A percentile compares a stretch with the other conserved stretches of the same genome.
Conservation (phyloP, 2,888 invertebrate species). For the Ganaspis brasiliensis region DNA sequence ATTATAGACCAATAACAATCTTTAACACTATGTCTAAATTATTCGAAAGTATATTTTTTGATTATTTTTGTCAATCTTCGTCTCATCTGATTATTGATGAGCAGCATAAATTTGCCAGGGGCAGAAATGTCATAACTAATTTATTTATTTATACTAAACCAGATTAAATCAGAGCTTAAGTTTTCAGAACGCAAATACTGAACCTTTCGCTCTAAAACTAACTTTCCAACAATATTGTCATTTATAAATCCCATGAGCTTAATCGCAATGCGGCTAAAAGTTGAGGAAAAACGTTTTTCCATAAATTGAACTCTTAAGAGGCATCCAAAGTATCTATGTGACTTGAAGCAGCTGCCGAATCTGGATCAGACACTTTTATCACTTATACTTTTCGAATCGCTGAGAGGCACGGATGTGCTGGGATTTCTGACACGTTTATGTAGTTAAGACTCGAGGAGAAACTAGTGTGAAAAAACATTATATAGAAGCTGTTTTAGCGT, state of each 20-base stretch:
- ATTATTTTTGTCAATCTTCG: no score
- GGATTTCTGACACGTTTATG: neutral
- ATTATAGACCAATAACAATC: no score
- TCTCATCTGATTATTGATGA: no score
- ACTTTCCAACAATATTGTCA: neutral
- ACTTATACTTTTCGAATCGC: constrained; percentile 33
- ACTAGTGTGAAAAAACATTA: neutral
- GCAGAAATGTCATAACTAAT: no score
- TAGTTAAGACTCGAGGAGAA: neutral
- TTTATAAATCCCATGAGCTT: constrained; percentile 2
- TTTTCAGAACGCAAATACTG: no score
- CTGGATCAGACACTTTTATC: constrained; percentile 35
- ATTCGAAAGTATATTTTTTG: no score
- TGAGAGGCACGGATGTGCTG: constrained; percentile 16
- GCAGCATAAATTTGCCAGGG: no score
- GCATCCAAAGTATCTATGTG: constrained; percentile 8
- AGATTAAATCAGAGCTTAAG: no score
- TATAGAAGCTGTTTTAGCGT: no score
- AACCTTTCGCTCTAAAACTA: no score
- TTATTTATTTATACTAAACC: no score
- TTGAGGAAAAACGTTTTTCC: neutral
- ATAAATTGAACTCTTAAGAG: constrained; percentile 17
- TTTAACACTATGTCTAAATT: no score
- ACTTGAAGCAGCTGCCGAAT: constrained; percentile 32
- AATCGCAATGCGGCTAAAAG: neutral